These are phyloP conservation scores for Thamnophis elegans DNA, from an alignment of 2,797 vertebrate species.

Conservation along the genomic window DNA sequence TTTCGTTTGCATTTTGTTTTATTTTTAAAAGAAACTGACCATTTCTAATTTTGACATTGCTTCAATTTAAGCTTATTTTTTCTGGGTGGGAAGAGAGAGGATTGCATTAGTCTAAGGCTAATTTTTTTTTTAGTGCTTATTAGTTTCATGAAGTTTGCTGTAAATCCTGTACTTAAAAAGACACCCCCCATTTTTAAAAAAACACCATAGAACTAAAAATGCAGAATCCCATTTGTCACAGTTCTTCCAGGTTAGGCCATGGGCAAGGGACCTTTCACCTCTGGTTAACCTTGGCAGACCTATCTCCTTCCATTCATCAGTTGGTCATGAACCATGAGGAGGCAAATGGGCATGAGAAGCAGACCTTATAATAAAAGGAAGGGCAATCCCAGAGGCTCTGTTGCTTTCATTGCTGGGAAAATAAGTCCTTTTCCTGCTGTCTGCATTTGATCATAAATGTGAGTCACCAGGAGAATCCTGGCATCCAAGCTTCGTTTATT, in stretches of 20 bases:
- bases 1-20: background rate
- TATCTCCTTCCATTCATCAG: background rate
- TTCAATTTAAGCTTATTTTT: background rate
- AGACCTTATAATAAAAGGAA: background rate
- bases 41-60: background rate
- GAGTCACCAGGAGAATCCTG: background rate
- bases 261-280: background rate
- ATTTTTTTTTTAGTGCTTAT: background rate
- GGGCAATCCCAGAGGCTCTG: background rate
- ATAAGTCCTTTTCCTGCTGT: background rate
- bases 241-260: background rate
- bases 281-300: background rate
- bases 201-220: background rate
- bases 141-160: background rate
- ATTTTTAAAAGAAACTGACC: background rate
- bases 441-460: background rate
- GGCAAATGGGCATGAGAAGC: background rate
- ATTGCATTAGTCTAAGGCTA: background rate
- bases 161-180: background rate
- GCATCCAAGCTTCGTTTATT: background rate
- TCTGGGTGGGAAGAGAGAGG: background rate
- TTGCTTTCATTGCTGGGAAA: background rate
- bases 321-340: background rate
- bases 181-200: too few relatives aligned
- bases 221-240: background rate